Percentiles rank a stretch among this genome's conserved stretches.
These are phyloP conservation scores for Patella ulyssiponensis DNA, from an alignment of 2,888 invertebrate genomes.

Conservation along the genomic window DNA sequence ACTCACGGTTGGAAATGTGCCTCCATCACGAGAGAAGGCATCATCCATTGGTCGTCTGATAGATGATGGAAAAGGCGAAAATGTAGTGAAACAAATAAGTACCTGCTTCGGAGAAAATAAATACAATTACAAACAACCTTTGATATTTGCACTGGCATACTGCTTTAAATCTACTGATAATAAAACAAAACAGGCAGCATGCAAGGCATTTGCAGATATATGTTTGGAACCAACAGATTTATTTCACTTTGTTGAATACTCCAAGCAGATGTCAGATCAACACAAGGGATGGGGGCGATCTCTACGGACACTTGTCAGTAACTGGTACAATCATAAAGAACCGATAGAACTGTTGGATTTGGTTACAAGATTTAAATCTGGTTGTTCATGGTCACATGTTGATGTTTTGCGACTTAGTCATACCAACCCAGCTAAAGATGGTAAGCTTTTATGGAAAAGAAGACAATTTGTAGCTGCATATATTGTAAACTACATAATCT, in stretches of 20 bases:
- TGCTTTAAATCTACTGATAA: slow-evolving; percentile 75
- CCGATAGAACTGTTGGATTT: slow-evolving; percentile 79
- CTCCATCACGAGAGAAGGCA: slow-evolving; percentile 57
- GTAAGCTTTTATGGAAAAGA: slow-evolving; percentile 45
- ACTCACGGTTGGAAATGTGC: slow-evolving; percentile 56
- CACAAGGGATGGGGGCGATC: slow-evolving; percentile 77
- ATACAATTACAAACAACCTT: slow-evolving; percentile 67
- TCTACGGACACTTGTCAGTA: slow-evolving; percentile 78
- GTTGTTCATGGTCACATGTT: slow-evolving; percentile 81
- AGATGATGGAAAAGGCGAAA: slow-evolving; percentile 54
- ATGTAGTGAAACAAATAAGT: slow-evolving; percentile 62
- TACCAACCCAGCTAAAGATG: slow-evolving; percentile 59
- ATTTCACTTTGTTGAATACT: slow-evolving; percentile 78
- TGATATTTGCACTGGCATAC: slow-evolving; percentile 79
- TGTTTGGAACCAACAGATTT: slow-evolving; percentile 79
- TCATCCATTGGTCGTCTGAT: slow-evolving; percentile 58
- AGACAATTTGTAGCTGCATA: no score
- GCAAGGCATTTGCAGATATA: slow-evolving; percentile 76
- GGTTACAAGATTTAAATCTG: slow-evolving; percentile 78
- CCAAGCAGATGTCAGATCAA: slow-evolving; percentile 70
- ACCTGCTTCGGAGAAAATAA: slow-evolving; percentile 56
- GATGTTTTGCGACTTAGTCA: slow-evolving; percentile 76
- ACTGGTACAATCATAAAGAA: slow-evolving; percentile 80
- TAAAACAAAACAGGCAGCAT: slow-evolving; percentile 75
- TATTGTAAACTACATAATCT: background rate